Evolutionary conservation across 2,113 vertebrate species (phyloP).

Genomic region (Myotis yumanensis): DNA sequence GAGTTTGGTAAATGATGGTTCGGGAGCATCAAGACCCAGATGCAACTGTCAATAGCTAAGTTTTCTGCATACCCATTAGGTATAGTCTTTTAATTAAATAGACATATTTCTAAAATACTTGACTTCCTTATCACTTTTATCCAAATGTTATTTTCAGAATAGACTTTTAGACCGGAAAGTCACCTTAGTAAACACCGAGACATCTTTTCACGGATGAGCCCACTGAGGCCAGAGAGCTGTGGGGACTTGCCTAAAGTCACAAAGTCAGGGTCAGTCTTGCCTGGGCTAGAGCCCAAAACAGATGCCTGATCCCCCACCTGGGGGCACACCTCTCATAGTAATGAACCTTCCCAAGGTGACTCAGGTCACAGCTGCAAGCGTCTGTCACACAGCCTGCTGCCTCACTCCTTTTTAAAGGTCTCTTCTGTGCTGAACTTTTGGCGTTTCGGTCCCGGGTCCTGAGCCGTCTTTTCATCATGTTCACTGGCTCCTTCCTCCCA

Average conservation of each 20-base stretch:
- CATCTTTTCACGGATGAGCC: background rate
- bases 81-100: background rate
- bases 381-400: background rate
- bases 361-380: accelerated
- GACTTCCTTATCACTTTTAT: background rate
- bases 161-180: background rate
- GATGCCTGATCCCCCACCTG: background rate
- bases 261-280: background rate
- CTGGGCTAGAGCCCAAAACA: background rate
- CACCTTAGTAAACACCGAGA: background rate
- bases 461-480: background rate
- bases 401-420: background rate
- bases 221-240: background rate
- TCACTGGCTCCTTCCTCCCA: background rate
- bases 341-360: background rate
- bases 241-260: background rate
- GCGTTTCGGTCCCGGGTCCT: background rate
- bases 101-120: constrained; percentile 1
- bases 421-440: background rate
- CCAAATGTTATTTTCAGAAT: background rate
- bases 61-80: background rate
- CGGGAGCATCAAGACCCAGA: accelerated
- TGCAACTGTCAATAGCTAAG: background rate
- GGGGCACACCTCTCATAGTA: accelerated
- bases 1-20: background rate